Evolutionary conservation across 2,113 vertebrate genomes (phyloP), one percentile per base, ranked within the genome.

Genomic region (Protobothrops mucrosquamatus): DNA sequence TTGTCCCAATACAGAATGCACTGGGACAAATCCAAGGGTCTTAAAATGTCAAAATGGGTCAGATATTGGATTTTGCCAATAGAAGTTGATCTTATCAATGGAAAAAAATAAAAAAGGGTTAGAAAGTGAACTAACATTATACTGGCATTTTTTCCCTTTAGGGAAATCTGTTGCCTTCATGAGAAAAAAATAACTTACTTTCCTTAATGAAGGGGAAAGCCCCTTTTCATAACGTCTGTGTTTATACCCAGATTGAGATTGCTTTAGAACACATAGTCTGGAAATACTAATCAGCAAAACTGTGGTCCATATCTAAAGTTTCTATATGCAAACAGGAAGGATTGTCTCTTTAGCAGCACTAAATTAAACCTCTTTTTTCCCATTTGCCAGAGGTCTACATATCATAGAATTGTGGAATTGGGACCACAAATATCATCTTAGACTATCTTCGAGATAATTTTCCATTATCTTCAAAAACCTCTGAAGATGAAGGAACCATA

Each of bases 1-100:
- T 92, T 93, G 56, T 69, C 29, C 74, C 88, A 92, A 39, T 55
- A 74, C 95, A 94, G 95, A 96, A 91, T 69, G 93, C 61, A 5
- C 29, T 2, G 94, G 96, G 93, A 89, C 94, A 93, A 94, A 96
- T 89, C 92, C 0, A 0, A 89, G 89, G 57, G 85, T 85, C 87
- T 87, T 94, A 88, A 15, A 88, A 92, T 69, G 88, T 86, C 55
- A 0, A 1, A 89, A 22, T 89, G 92, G 93, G 85, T 29, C 94
- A 61, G 52, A 93, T 93, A 93, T 51, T 69, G 93, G 91, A 87
- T 18, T 1, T 81, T 81, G 39, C 15, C 34, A 43, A 43, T 10
- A 22, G 7, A 81, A 81, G 34, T 43, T 81, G 7, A 23, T 34
- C 3, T 81, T 94, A 69, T 8, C 93, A 95, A 94, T 18, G 93